A percentile compares a stretch with the other conserved stretches of the same genome.
phyloP scores from a whole-genome alignment of 2,113 vertebrate species.

The Gavia stellata region DNA sequence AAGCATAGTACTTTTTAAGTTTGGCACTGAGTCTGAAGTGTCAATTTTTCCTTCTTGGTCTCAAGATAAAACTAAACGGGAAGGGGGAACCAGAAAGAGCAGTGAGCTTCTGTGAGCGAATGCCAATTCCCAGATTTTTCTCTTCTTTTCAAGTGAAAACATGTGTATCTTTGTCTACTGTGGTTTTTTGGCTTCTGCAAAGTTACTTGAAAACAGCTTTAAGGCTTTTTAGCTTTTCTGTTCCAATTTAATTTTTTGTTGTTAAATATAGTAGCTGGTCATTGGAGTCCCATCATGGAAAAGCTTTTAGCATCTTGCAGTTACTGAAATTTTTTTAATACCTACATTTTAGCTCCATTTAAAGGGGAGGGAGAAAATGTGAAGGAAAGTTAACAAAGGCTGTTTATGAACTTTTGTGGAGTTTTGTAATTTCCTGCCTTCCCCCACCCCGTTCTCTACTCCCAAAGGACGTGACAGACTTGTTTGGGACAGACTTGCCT shows the following conservation, averaged over 20 bases:
- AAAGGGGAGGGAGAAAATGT: background rate
- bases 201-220: background rate
- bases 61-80: background rate
- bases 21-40: background rate
- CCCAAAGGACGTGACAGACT: constrained; percentile 90
- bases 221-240: background rate
- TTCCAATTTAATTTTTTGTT: background rate
- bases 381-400: background rate
- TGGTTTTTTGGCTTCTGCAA: background rate
- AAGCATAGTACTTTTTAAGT: background rate
- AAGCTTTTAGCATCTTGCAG: background rate
- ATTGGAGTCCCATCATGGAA: background rate
- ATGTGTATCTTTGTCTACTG: background rate
- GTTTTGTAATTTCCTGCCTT: background rate
- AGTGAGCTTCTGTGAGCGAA: background rate
- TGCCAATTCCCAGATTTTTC: background rate
- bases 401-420: background rate
- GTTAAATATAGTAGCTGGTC: background rate
- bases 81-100: background rate
- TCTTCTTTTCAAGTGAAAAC: background rate
- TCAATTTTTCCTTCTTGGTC: background rate
- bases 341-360: background rate
- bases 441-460: background rate
- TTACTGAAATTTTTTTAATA: background rate
- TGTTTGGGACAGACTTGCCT: constrained; percentile 95